Conservation (phyloP, 2,113 vertebrate genomes). For the Sakesphorus luctuosus region DNA sequence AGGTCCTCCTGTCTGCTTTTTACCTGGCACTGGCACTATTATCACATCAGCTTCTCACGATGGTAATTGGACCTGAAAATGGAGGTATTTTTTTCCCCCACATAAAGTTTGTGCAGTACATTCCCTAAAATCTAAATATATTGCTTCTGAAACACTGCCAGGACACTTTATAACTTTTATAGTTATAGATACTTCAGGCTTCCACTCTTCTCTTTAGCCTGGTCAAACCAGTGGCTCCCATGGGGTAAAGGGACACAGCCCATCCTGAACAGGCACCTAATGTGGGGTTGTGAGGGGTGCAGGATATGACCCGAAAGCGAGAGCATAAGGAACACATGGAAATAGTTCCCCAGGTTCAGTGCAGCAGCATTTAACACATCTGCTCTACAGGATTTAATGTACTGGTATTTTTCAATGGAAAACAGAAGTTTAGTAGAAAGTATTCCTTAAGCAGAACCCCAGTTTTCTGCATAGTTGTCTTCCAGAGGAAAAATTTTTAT, state of each 20-base stretch:
- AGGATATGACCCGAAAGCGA: neutral
- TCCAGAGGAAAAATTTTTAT: neutral
- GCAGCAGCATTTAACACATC: neutral
- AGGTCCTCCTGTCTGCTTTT: constrained; percentile 11
- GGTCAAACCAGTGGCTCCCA: neutral
- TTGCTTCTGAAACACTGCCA: constrained; percentile 24
- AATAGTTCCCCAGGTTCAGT: neutral
- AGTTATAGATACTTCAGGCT: neutral
- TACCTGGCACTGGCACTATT: neutral
- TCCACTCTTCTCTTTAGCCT: neutral
- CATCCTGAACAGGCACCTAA: neutral
- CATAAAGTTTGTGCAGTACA: neutral
- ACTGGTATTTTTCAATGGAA: neutral
- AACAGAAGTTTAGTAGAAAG: neutral
- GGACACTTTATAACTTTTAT: neutral
- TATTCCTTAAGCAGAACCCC: neutral
- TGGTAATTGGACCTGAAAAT: neutral
- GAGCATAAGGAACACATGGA: neutral
- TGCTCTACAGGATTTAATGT: neutral
- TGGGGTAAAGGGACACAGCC: neutral
- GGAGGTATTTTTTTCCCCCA: neutral
- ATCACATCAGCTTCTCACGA: constrained; percentile 1
- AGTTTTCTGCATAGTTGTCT: neutral
- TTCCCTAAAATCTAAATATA: neutral
- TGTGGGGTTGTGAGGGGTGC: neutral